Evolutionary conservation across 1,140 invertebrate genomes (phyloP).

Genomic region (Helicorthomorpha holstii): DNA sequence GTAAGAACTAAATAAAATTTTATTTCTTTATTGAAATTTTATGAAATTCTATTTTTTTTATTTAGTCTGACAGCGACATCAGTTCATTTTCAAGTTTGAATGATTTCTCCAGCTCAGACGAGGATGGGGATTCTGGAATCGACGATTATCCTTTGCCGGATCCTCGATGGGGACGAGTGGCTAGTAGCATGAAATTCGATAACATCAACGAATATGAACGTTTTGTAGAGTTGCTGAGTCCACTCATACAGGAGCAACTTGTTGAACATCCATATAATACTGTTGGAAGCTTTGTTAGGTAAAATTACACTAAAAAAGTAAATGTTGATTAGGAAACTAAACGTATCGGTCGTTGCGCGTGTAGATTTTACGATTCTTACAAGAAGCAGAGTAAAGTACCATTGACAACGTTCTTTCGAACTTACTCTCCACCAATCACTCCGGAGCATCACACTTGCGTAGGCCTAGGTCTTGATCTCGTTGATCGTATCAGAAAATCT

Average conservation of each 20-base stretch:
- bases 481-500: slow-evolving; percentile 33
- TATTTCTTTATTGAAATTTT: slow-evolving; percentile 15
- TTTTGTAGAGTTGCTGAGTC: slow-evolving; percentile 53
- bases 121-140: slow-evolving; percentile 6
- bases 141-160: slow-evolving; percentile 43
- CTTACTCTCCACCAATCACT: slow-evolving; percentile 57
- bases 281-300: slow-evolving; percentile 59
- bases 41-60: slow-evolving; percentile 15
- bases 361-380: slow-evolving; percentile 52
- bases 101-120: background rate
- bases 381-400: slow-evolving; percentile 31
- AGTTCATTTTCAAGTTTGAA: background rate
- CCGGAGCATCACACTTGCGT: slow-evolving; percentile 68
- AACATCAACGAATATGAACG: slow-evolving; percentile 35
- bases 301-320: slow-evolving; percentile 5
- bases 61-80: background rate
- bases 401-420: slow-evolving; percentile 48
- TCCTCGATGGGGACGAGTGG: slow-evolving; percentile 39
- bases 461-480: slow-evolving; percentile 59
- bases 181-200: slow-evolving; percentile 17
- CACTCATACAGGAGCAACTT: slow-evolving; percentile 46
- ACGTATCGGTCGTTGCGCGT: slow-evolving; percentile 7
- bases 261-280: slow-evolving; percentile 69
- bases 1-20: too few relatives aligned
- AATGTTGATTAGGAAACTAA: background rate